Percentiles rank a stretch among this genome's conserved stretches.
These are phyloP conservation scores for Apeira syringaria DNA, from an alignment of 2,888 invertebrate species.

Conservation along the genomic window DNA sequence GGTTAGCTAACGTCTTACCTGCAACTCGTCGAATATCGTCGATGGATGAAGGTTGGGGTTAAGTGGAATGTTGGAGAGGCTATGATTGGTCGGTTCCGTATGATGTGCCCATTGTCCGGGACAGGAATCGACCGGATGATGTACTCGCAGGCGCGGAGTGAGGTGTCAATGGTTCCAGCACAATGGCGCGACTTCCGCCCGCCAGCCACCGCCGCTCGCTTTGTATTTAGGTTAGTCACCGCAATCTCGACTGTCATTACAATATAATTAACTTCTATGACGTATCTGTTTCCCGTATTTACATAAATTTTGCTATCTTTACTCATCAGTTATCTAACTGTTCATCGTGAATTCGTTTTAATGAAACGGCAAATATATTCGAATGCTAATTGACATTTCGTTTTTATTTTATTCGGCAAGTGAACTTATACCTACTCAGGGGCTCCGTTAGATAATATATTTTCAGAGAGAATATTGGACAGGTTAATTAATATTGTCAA, in stretches of 20 bases:
- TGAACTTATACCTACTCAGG: too few species aligned
- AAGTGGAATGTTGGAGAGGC: constrained; percentile 3
- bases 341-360: not conserved
- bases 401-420: too few species aligned
- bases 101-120: constrained; percentile 40
- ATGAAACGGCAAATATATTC: not conserved
- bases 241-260: constrained; percentile 74
- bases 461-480: too few species aligned
- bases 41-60: constrained; percentile 8
- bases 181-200: constrained; percentile 77
- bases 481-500: too few species aligned
- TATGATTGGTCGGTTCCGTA: constrained; percentile 13
- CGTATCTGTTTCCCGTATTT: constrained; percentile 56
- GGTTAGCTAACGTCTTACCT: not conserved
- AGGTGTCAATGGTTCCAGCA: constrained; percentile 82
- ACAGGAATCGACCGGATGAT: constrained; percentile 76
- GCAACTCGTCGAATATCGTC: constrained; percentile 1
- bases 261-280: constrained; percentile 72
- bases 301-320: constrained; percentile 45
- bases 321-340: constrained; percentile 27
- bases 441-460: too few species aligned
- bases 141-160: constrained; percentile 44
- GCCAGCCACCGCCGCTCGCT: constrained; percentile 60
- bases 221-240: constrained; percentile 83
- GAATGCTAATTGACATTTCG: too few species aligned